Conservation (phyloP, 2,113 vertebrate genomes). For the Sitta europaea region DNA sequence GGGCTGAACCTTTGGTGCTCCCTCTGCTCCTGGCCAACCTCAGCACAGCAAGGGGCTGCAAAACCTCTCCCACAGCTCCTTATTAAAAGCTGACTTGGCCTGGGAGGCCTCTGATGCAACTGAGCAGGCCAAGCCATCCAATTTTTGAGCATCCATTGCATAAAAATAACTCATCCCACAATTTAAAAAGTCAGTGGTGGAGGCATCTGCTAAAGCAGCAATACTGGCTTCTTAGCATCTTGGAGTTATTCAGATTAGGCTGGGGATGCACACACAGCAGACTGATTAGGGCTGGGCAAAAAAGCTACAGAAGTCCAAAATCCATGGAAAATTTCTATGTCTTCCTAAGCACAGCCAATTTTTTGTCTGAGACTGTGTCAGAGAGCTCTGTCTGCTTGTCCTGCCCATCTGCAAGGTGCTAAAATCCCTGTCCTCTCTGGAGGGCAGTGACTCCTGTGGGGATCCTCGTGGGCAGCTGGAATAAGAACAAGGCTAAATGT, state of each 20-base stretch:
- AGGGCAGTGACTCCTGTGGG: accelerated
- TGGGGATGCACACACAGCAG: not conserved
- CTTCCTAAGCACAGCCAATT: not conserved
- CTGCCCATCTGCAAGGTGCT: not conserved
- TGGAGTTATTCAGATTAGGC: not conserved
- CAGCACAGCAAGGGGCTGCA: not conserved
- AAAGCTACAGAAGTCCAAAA: not conserved
- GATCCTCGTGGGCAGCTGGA: not conserved
- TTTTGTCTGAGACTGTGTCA: not conserved
- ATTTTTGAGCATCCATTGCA: not conserved
- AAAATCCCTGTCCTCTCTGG: not conserved
- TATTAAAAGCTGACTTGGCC: not conserved
- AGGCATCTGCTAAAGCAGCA: not conserved
- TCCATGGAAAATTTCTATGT: not conserved
- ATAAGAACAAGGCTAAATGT: not conserved
- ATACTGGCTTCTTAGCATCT: not conserved
- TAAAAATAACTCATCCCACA: not conserved
- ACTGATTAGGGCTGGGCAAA: not conserved
- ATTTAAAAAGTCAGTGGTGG: not conserved
- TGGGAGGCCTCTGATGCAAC: not conserved
- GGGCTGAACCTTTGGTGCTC: not conserved
- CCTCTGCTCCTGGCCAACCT: not conserved
- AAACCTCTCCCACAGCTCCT: not conserved
- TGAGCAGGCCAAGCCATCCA: not conserved
- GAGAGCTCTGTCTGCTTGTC: not conserved